A percentile compares a stretch with the other conserved stretches of the same genome.
Conservation (phyloP, 2,888 invertebrate genomes). For the Spicauda simplicius region DNA sequence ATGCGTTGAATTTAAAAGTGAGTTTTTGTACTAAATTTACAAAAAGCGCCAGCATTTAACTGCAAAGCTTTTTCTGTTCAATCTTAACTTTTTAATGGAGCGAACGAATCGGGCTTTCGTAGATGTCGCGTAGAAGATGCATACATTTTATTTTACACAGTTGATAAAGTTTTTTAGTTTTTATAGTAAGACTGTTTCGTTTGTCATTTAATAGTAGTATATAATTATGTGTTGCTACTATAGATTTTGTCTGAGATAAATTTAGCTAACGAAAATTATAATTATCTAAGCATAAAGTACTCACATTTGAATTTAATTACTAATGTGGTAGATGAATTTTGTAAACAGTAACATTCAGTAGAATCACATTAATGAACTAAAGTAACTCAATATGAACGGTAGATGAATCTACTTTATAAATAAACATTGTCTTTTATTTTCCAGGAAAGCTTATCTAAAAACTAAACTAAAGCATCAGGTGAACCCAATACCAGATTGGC, state of each 20-base stretch:
- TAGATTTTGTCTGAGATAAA: too few relatives aligned
- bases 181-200: neutral
- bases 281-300: too few relatives aligned
- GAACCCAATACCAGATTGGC: conserved; percentile 8
- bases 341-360: too few relatives aligned
- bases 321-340: too few relatives aligned
- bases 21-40: conserved; percentile 28
- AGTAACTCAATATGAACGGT: too few relatives aligned
- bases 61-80: conserved; percentile 22
- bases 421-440: too few relatives aligned
- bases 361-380: too few relatives aligned
- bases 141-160: conserved; percentile 10
- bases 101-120: conserved; percentile 17
- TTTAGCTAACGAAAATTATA: too few relatives aligned
- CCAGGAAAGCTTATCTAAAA: neutral
- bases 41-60: conserved; percentile 25
- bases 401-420: too few relatives aligned
- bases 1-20: conserved; percentile 31
- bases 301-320: too few relatives aligned
- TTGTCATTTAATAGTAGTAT: too few relatives aligned
- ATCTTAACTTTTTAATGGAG: conserved; percentile 29
- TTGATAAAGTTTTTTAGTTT: conserved; percentile 7
- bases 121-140: neutral
- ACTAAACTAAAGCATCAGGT: conserved; percentile 13
- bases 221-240: too few relatives aligned